Base-by-base conservation (phyloP, 2,888 invertebrate species). In the Lissonota sp. region DNA sequence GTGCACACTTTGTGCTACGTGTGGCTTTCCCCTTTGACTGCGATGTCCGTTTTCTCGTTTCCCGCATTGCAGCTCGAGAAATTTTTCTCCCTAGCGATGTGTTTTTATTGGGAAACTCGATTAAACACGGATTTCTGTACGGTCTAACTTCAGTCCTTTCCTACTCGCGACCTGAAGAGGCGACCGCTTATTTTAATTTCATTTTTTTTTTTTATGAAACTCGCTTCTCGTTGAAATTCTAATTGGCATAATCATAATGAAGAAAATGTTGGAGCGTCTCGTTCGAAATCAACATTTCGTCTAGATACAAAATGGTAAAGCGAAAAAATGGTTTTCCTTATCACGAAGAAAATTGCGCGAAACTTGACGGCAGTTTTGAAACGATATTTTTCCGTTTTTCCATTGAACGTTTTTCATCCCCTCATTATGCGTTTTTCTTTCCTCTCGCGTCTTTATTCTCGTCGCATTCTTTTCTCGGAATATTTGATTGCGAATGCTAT, bases 101-200 rank as follows among this genome's bases (percentile, higher is more conserved):
- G 82, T 84, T 84, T 26, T 81, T 82, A 84, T 81, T 77, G 74
- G 69, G 16, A 75, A 82, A 84, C 76, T 81, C 79, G 75, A 84
- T 84, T 82, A 78, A 84, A 84, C 71, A 66, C 39, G 51, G 76
- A 76, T 71, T 69, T 46, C 62, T 57, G 58, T 51, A 42, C 46
- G 77, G 64, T 74, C 42, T n/a, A 51, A 51, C 55, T 16, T 39
- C 58, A 26, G 26, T 12, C 16, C 26, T 26, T 26, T 26, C 26
- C 26, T 26, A 26, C 26, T 26, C 26, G 1, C 26, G 26, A 12
- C 6, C 10, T 49, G 7, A 53, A 14, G 14, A 4, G 12, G 12
- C 60, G 16, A 42, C 12, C 55, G 5, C 14, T 26, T 26, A 3
- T 40, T 51, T 49, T 4, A 16, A 46, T 39, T 26, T 26, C 53